Percentiles rank a stretch among this genome's conserved stretches.
Conservation (phyloP, 1,140 invertebrate genomes). For the Asbolus verrucosus region DNA sequence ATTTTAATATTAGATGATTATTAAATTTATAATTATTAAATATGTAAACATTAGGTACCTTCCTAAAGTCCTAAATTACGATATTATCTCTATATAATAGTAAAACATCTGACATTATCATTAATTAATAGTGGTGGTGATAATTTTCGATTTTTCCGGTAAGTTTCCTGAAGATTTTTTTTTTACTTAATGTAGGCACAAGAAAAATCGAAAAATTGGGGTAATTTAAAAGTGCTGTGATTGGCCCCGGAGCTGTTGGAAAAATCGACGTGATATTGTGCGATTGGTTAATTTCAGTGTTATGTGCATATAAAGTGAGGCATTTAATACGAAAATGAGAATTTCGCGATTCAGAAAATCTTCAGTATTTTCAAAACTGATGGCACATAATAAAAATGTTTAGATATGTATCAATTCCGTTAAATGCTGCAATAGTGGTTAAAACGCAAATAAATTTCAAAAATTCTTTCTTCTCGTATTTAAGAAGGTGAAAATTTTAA, state of each 20-base stretch:
- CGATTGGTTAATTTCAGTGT: slow-evolving; percentile 6
- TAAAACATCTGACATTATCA: slow-evolving; percentile 30
- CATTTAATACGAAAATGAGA: no score
- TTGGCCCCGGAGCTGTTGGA: slow-evolving; percentile 29
- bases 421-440: no score
- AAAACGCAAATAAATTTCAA: no score
- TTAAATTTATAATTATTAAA: slow-evolving; percentile 21
- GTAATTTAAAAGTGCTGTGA: slow-evolving; percentile 27
- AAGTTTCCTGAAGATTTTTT: no score
- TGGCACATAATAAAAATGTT: no score
- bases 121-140: slow-evolving; percentile 3
- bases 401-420: no score
- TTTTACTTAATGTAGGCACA: no score
- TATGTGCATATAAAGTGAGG: no score
- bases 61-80: slow-evolving; percentile 28
- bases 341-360: no score
- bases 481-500: no score
- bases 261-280: slow-evolving; percentile 25
- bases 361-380: no score
- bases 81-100: slow-evolving; percentile 16
- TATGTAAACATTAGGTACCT: background rate
- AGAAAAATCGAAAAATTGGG: slow-evolving; percentile 19
- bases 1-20: slow-evolving; percentile 28
- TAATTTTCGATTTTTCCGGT: background rate
- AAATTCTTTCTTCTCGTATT: no score